Conservation (phyloP, 2,113 vertebrate genomes). For the Diphyllodes magnificus region DNA sequence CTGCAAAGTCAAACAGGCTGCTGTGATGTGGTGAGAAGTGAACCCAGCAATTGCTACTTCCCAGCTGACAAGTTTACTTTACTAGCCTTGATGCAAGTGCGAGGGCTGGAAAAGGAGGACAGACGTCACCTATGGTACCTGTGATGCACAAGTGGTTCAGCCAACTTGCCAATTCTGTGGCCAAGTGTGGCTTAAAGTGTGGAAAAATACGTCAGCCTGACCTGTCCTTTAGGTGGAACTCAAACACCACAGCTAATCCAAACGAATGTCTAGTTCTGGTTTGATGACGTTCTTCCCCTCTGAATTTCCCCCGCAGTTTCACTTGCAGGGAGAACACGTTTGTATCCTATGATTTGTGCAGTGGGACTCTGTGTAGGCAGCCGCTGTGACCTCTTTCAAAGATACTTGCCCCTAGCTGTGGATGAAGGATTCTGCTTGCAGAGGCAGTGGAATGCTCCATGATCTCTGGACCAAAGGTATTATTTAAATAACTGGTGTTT, state of each 20-base stretch:
- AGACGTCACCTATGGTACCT: rapidly evolving
- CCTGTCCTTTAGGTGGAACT: neutral
- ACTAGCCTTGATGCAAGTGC: neutral
- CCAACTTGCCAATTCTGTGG: neutral
- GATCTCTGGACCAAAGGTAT: constrained; percentile 26
- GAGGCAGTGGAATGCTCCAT: neutral
- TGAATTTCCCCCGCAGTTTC: neutral
- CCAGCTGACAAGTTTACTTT: neutral
- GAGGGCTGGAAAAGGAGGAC: neutral
- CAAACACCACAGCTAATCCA: neutral
- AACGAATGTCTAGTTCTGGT: neutral
- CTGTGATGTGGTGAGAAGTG: neutral
- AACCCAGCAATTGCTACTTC: neutral
- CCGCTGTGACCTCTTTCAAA: neutral
- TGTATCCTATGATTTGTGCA: neutral
- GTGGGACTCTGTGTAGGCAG: neutral
- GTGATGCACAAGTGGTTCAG: neutral
- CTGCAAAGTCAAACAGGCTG: neutral
- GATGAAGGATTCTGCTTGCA: constrained; percentile 15
- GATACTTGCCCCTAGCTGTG: neutral
- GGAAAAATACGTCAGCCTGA: neutral
- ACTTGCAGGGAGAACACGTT: neutral
- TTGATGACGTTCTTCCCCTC: neutral
- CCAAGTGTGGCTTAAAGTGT: neutral
- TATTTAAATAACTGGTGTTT: neutral